These are phyloP conservation scores for Malurus splendens DNA, from an alignment of 2,797 vertebrate genomes.

Conservation along the genomic window DNA sequence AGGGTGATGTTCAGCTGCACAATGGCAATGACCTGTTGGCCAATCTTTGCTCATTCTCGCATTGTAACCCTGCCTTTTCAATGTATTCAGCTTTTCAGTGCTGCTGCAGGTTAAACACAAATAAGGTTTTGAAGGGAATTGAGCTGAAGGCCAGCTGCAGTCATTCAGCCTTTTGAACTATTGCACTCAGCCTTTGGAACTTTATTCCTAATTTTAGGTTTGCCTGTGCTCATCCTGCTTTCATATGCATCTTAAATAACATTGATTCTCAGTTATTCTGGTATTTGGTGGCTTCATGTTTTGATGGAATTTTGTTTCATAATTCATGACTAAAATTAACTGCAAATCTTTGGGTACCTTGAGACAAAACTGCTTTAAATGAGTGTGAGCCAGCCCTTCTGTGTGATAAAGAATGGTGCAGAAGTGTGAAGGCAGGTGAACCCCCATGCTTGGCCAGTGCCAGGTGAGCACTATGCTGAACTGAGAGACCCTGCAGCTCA, in stretches of 20 bases:
- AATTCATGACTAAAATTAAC: background rate
- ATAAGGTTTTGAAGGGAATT: background rate
- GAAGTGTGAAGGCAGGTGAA: background rate
- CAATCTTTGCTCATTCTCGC: background rate
- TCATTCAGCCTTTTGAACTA: background rate
- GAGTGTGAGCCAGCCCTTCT: background rate
- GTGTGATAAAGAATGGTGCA: background rate
- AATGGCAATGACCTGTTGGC: background rate
- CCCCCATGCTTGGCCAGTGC: accelerated
- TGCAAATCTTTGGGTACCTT: background rate
- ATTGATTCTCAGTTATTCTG: background rate
- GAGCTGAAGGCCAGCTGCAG: background rate
- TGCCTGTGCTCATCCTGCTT: background rate
- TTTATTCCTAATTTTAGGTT: background rate
- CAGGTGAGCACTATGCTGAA: background rate
- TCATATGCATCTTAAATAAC: background rate
- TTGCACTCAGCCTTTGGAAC: background rate
- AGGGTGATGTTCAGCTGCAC: background rate
- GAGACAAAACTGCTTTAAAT: background rate
- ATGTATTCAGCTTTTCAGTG: background rate
- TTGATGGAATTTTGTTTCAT: background rate
- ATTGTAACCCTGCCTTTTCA: background rate
- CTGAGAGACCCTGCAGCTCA: background rate
- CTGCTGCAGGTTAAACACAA: background rate
- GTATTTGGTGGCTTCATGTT: background rate